Evolutionary conservation across 2,797 vertebrate genomes (phyloP).

Genomic region (Lutra lutra): DNA sequence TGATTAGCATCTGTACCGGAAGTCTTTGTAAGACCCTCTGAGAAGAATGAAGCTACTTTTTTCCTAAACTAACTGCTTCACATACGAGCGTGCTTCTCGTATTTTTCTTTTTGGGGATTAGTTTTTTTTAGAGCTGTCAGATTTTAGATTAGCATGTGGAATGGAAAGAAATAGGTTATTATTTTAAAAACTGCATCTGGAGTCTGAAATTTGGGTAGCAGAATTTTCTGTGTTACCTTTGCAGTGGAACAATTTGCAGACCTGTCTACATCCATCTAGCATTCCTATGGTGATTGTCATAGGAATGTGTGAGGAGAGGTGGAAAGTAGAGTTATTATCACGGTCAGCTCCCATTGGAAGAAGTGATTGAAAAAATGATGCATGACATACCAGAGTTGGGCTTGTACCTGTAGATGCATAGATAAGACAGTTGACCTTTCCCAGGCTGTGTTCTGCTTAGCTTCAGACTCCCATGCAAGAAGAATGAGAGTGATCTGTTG

Average conservation of each 20-base stretch:
- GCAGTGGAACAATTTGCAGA: neutral
- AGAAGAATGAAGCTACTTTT: neutral
- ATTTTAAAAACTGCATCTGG: conserved; percentile 46
- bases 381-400: neutral
- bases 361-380: neutral
- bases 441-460: neutral
- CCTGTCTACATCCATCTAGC: neutral
- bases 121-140: neutral
- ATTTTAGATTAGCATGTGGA: neutral
- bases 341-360: neutral
- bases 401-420: neutral
- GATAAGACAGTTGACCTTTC: neutral
- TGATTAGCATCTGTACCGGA: neutral
- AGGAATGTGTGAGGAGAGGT: neutral
- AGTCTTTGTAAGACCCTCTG: neutral
- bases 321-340: neutral
- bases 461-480: neutral
- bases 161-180: conserved; percentile 16
- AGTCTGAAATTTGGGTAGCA: neutral
- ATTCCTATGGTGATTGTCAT: neutral
- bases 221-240: neutral
- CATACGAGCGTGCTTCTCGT: neutral
- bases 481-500: neutral
- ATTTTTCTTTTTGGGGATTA: neutral
- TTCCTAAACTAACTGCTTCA: neutral